phyloP scores from a whole-genome alignment of 2,888 invertebrate genomes.

The Ganaspis brasiliensis region DNA sequence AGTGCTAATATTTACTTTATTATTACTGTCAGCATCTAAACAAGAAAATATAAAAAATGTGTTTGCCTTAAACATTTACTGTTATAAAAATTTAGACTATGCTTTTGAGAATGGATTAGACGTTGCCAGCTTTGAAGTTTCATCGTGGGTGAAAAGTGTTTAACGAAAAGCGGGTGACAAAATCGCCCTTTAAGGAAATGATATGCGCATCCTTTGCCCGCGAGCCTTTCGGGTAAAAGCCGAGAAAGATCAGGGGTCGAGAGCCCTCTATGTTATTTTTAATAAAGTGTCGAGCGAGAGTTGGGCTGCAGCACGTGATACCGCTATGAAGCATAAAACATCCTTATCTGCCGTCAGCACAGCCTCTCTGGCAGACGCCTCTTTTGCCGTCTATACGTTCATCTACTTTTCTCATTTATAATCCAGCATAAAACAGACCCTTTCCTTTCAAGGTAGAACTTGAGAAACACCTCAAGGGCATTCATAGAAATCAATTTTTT shows the following conservation, averaged over 20 bases:
- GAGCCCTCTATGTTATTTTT: slow-evolving; percentile 67
- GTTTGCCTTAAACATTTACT: too few species aligned
- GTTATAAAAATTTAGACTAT: slow-evolving; percentile 49
- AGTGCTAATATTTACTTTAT: not conserved
- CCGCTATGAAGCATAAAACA: slow-evolving; percentile 68
- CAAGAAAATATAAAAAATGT: too few species aligned
- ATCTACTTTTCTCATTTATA: slow-evolving; percentile 60
- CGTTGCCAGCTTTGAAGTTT: slow-evolving; percentile 56
- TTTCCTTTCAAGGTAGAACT: slow-evolving; percentile 19
- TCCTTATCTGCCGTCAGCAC: slow-evolving; percentile 70
- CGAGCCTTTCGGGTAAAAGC: slow-evolving; percentile 49
- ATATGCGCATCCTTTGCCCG: slow-evolving; percentile 60
- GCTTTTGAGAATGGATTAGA: slow-evolving; percentile 62
- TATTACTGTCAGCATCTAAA: too few species aligned
- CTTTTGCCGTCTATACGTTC: slow-evolving; percentile 55
- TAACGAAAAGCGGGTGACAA: slow-evolving; percentile 48
- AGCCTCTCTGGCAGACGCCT: slow-evolving; percentile 54
- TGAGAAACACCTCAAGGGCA: slow-evolving; percentile 21
- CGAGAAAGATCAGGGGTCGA: slow-evolving; percentile 55
- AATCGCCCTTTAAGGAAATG: slow-evolving; percentile 65
- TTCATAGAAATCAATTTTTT: slow-evolving; percentile 4
- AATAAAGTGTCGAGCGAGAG: slow-evolving; percentile 66
- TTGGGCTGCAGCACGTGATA: slow-evolving; percentile 65
- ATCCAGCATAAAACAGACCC: slow-evolving; percentile 49
- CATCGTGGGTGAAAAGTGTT: slow-evolving; percentile 26